A percentile compares a stretch with the other conserved stretches of the same genome.
Conservation (phyloP, 2,797 vertebrate species). For the Schizopygopsis pylzovi region DNA sequence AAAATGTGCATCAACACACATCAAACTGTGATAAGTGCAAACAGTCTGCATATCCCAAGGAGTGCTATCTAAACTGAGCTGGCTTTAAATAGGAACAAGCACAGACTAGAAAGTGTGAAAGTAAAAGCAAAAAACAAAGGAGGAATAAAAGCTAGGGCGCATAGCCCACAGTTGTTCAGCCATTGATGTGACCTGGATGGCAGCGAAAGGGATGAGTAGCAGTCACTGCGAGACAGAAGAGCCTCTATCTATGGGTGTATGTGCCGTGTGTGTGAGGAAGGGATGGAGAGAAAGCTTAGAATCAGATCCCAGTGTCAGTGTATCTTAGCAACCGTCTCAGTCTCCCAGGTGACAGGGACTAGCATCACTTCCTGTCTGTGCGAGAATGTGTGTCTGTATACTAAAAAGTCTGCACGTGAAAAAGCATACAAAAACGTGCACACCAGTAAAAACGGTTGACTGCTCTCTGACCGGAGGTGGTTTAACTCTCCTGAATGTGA, state of each 20-base stretch:
- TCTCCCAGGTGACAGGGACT: slow-evolving; percentile 81
- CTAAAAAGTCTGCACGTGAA: slow-evolving; percentile 17
- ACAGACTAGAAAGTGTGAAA: slow-evolving; percentile 56
- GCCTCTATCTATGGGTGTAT: slow-evolving; percentile 45
- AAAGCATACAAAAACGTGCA: background rate
- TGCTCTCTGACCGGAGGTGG: slow-evolving; percentile 24
- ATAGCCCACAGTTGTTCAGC: slow-evolving; percentile 20
- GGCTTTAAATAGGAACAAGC: slow-evolving; percentile 42
- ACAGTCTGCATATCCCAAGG: slow-evolving; percentile 21
- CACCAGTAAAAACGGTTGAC: slow-evolving; percentile 1
- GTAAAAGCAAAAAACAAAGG: slow-evolving; percentile 30
- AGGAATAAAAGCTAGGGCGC: background rate
- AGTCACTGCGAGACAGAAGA: slow-evolving; percentile 58
- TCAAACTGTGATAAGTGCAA: slow-evolving; percentile 36
- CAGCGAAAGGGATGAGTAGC: slow-evolving; percentile 37
- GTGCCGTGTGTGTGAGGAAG: slow-evolving; percentile 53
- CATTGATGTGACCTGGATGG: slow-evolving; percentile 16
- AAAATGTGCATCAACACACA: slow-evolving; percentile 28
- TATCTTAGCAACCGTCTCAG: slow-evolving; percentile 83
- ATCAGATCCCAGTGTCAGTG: slow-evolving; percentile 82
- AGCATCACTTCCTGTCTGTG: slow-evolving; percentile 82
- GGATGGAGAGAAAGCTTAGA: slow-evolving; percentile 66
- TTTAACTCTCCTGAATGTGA: slow-evolving; percentile 7
- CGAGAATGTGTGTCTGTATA: slow-evolving; percentile 64
- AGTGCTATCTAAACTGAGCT: slow-evolving; percentile 5